phyloP scores from a whole-genome alignment of 2,888 invertebrate genomes.

The Acleris laterana region DNA sequence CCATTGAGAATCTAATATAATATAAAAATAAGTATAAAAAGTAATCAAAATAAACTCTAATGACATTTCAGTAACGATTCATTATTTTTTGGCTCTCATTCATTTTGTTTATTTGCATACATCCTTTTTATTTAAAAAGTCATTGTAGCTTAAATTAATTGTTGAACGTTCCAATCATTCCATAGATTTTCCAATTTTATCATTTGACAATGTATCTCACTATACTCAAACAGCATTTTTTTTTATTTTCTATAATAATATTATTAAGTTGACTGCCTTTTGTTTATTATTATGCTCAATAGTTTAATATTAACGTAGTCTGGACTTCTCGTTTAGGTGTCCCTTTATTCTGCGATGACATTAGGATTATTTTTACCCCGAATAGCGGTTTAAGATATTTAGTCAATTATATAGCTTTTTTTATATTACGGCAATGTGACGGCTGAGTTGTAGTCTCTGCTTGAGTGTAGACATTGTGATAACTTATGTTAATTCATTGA shows the following conservation, averaged over 20 bases:
- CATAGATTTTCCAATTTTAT: constrained; percentile 47
- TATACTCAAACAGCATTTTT: constrained; percentile 80
- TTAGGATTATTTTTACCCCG: constrained; percentile 68
- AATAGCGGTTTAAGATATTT: constrained; percentile 79
- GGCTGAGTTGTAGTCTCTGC: constrained; percentile 64
- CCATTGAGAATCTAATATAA: too few relatives aligned
- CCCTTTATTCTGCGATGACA: constrained; percentile 56
- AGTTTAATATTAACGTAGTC: constrained; percentile 67
- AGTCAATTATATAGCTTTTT: constrained; percentile 82
- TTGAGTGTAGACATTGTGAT: constrained; percentile 59
- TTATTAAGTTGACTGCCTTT: constrained; percentile 78
- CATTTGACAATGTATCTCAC: constrained; percentile 63
- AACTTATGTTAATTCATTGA: constrained; percentile 50
- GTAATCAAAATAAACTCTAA: too few relatives aligned
- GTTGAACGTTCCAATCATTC: constrained; percentile 21
- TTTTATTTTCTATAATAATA: constrained; percentile 52
- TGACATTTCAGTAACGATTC: too few relatives aligned
- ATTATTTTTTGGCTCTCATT: too few relatives aligned
- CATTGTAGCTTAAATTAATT: neutral
- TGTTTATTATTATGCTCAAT: constrained; percentile 80
- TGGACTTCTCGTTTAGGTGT: constrained; percentile 57
- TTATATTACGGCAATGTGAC: constrained; percentile 53
- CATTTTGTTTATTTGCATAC: neutral
- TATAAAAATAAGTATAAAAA: too few relatives aligned
- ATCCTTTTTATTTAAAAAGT: neutral